Conservation (phyloP, 2,888 invertebrate species). For the Amphipoea lucens region DNA sequence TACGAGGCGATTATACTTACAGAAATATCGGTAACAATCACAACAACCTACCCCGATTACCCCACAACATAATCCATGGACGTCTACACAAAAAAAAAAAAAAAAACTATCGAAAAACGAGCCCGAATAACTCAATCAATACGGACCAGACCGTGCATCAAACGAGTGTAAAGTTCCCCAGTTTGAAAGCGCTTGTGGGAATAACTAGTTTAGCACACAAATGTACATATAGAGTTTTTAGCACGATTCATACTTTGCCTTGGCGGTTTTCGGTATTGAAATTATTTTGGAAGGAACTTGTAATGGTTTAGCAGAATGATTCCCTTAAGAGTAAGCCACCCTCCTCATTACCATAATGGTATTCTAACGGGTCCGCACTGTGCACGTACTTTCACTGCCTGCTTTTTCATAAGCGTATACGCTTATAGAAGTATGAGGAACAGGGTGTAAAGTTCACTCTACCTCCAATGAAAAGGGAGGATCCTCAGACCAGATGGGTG, state of each 20-base stretch:
- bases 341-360: too few relatives aligned
- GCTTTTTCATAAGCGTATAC: too few relatives aligned
- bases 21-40: not conserved
- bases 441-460: too few relatives aligned
- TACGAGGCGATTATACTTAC: not conserved
- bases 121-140: constrained; percentile 48
- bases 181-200: constrained; percentile 52
- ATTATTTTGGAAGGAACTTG: constrained; percentile 12
- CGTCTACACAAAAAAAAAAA: constrained; percentile 17
- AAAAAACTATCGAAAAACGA: constrained; percentile 28
- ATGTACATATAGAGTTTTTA: constrained; percentile 42
- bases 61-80: not conserved
- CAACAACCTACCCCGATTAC: not conserved
- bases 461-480: too few relatives aligned
- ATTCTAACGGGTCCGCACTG: too few relatives aligned
- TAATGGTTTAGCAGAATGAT: not conserved
- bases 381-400: too few relatives aligned
- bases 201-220: constrained; percentile 53
- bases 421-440: too few relatives aligned
- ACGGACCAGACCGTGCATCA: constrained; percentile 29
- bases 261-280: constrained; percentile 11
- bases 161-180: constrained; percentile 44
- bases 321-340: not conserved
- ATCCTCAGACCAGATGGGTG: too few relatives aligned
- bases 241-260: constrained; percentile 28